Base-by-base conservation (phyloP, 2,888 invertebrate species). In the Spodoptera picta region DNA sequence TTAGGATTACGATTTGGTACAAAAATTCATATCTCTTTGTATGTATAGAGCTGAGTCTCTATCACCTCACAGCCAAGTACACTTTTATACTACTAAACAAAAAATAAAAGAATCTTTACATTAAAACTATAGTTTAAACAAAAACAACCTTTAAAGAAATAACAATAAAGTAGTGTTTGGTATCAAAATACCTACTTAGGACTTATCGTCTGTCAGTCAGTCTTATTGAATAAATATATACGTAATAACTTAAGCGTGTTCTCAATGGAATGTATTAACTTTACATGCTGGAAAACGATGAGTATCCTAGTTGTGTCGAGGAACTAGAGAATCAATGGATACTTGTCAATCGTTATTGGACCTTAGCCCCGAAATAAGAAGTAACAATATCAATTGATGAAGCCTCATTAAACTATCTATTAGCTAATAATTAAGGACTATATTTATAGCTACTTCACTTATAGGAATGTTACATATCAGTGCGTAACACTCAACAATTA, bases 61-160 rank as follows among this genome's bases (percentile, higher is more conserved):
- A 83, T 82, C 71, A 82, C 84, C 84, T 92, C 92, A 92, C 92
- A 92, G 92, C 92, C 92, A 88, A 87, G 79, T 85, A 84, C 66
- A 73, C 74, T 59, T 75, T 75, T 83, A 82, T 59, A 61, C 75
- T 80, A 81, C 75, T 72, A 81, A 77, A 67, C 68, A 70, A 72
- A 67, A 19, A 69, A 53, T 69, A 70, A 78, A 77, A 71, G 36
- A 68, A 72, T 54, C 48, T 76, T 64, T 71, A 75, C 64, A 75
- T 56, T 76, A 72, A 67, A 75, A 75, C 60, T 72, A 81, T 73
- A 72, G 75, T 77, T 73, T 74, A 65, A 83, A 82, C 71, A 76
- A 81, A 83, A 83, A 84, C 81, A 81, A 86, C 73, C 76, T 77
- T 82, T 41, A 71, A 80, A 71, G 53, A 78, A 82, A 77, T 75